Conservation (phyloP, 2,113 vertebrate genomes). For the Mixornis gularis region DNA sequence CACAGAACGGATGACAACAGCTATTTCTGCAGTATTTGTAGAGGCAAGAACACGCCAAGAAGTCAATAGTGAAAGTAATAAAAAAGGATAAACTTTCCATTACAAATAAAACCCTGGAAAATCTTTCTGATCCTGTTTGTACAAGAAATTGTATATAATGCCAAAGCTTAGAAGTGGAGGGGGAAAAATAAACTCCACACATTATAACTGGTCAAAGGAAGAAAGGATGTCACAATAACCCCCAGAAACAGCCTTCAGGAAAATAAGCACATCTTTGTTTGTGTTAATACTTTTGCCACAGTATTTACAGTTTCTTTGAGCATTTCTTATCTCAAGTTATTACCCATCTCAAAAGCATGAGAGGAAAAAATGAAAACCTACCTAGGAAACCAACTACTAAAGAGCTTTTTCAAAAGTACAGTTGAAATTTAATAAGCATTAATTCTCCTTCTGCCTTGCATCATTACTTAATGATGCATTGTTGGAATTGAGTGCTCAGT, state of each 20-base stretch:
- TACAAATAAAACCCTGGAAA: slow-evolving; percentile 34
- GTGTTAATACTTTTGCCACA: background rate
- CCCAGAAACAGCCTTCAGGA: background rate
- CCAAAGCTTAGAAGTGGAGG: background rate
- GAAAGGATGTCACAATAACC: background rate
- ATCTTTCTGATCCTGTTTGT: slow-evolving; percentile 25
- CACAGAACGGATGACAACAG: slow-evolving; percentile 23
- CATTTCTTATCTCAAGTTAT: background rate
- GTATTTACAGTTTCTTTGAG: background rate
- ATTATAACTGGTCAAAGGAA: background rate
- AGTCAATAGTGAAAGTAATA: slow-evolving; percentile 29
- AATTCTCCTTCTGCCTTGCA: background rate
- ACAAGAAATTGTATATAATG: background rate
- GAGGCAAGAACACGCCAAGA: slow-evolving; percentile 15
- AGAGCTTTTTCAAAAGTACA: background rate
- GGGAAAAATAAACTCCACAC: background rate
- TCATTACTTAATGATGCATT: background rate
- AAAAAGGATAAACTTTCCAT: slow-evolving; percentile 37
- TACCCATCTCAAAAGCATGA: background rate
- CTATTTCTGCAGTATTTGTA: slow-evolving; percentile 47
- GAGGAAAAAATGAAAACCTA: background rate
- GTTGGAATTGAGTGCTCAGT: background rate
- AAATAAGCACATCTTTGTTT: background rate
- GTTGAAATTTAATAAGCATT: background rate
- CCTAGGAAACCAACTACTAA: background rate